phyloP scores from a whole-genome alignment of 2,113 vertebrate genomes.

The Silurus glanis region DNA sequence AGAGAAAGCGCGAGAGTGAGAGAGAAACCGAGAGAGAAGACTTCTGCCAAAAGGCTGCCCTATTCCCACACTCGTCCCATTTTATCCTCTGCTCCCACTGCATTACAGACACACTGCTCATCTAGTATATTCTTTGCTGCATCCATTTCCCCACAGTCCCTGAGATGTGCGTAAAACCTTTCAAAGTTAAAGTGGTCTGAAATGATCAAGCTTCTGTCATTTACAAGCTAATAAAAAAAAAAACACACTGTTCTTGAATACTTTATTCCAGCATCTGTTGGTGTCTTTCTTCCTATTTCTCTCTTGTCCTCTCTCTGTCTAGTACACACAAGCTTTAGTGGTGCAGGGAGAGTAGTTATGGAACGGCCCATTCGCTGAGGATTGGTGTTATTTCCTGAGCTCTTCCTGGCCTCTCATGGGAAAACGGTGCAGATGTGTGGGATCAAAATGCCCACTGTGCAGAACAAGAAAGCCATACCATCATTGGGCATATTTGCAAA shows the following conservation, averaged over 20 bases:
- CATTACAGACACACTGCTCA: slow-evolving; percentile 32
- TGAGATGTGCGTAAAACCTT: background rate
- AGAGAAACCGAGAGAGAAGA: slow-evolving; percentile 4
- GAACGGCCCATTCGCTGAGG: slow-evolving; percentile 64
- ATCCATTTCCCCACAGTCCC: background rate
- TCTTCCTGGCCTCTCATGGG: slow-evolving; percentile 65
- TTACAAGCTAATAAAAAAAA: slow-evolving; percentile 3
- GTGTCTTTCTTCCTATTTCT: background rate
- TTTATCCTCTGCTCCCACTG: background rate
- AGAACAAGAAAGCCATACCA: background rate
- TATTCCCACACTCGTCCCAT: slow-evolving; percentile 74
- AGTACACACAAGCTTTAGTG: background rate
- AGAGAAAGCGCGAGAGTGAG: slow-evolving; percentile 41
- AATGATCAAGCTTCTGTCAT: slow-evolving; percentile 10
- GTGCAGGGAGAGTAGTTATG: slow-evolving; percentile 52
- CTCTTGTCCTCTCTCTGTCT: background rate
- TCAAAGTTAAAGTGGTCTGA: slow-evolving; percentile 17
- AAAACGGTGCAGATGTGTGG: slow-evolving; percentile 52
- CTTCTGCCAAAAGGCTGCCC: slow-evolving; percentile 68
- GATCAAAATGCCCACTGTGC: background rate
- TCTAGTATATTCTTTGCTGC: slow-evolving; percentile 10
- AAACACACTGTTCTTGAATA: background rate
- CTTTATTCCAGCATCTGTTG: background rate
- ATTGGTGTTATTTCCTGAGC: slow-evolving; percentile 74
- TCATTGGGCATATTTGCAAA: background rate